phyloP scores from a whole-genome alignment of 1,140 invertebrate genomes.

The Anadara kagoshimensis region DNA sequence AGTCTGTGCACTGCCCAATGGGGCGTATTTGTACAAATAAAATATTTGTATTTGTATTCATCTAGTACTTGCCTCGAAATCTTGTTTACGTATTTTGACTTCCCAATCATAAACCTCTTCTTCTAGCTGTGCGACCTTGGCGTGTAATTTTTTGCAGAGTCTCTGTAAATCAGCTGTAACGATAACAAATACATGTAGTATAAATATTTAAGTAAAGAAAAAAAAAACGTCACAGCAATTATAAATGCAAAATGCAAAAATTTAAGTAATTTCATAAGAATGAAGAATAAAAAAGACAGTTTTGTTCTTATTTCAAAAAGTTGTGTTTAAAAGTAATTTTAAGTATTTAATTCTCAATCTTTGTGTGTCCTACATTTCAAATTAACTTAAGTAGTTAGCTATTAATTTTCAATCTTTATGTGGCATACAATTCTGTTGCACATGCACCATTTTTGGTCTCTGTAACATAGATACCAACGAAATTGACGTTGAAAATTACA shows the following conservation, averaged over 20 bases:
- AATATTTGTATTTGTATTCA: too few species aligned
- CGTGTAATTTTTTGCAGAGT: constrained; percentile 96
- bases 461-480: too few species aligned
- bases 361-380: too few species aligned
- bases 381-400: too few species aligned
- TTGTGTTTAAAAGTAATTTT: background rate
- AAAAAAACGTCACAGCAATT: background rate
- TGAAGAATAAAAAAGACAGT: background rate
- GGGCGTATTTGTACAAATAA: too few species aligned
- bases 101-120: constrained; percentile 99
- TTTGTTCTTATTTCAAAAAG: background rate
- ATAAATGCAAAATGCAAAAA: background rate
- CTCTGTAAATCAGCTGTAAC: constrained; percentile 94
- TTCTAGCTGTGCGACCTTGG: constrained; percentile 92
- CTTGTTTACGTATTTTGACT: constrained; percentile 94
- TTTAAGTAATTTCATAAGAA: background rate
- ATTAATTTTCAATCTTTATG: background rate
- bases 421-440: background rate
- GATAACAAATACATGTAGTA: background rate
- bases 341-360: too few species aligned
- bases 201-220: background rate
- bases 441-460: too few species aligned
- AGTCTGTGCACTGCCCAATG: too few species aligned
- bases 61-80: constrained; percentile 88
- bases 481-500: background rate